A percentile compares a stretch with the other conserved stretches of the same genome.
Evolutionary conservation across 2,888 invertebrate species (phyloP).

Genomic region (Meta bourneti): DNA sequence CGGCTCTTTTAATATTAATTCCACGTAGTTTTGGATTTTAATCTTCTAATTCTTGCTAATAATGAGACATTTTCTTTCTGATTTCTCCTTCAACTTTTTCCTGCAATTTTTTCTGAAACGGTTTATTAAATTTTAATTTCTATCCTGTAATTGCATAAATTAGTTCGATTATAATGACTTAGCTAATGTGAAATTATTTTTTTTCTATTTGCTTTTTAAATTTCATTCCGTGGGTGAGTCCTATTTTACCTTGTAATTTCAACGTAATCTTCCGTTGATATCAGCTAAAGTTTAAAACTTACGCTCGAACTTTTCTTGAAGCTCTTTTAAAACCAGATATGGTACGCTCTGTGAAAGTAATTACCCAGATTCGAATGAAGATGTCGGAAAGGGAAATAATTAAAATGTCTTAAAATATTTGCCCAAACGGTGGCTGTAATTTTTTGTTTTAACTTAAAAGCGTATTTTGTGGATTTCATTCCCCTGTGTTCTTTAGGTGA

Average conservation of each 20-base stretch:
- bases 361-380: neutral
- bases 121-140: constrained; percentile 62
- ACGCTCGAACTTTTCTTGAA: neutral
- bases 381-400: neutral
- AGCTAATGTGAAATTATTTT: constrained; percentile 9
- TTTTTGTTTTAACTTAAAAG: neutral
- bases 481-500: neutral
- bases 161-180: constrained; percentile 38
- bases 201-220: constrained; percentile 3
- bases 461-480: neutral
- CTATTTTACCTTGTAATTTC: neutral
- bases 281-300: constrained; percentile 12
- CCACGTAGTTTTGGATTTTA: constrained; percentile 64
- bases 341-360: neutral
- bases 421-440: neutral
- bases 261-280: neutral
- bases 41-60: constrained; percentile 33
- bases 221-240: neutral
- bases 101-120: constrained; percentile 25
- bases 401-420: constrained; percentile 10
- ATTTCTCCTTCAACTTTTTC: neutral
- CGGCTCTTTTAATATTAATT: constrained; percentile 50
- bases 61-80: constrained; percentile 29
- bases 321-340: neutral
- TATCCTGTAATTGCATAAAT: constrained; percentile 50